phyloP scores from a whole-genome alignment of 2,888 invertebrate genomes.

The Caenorhabditis plicata region DNA sequence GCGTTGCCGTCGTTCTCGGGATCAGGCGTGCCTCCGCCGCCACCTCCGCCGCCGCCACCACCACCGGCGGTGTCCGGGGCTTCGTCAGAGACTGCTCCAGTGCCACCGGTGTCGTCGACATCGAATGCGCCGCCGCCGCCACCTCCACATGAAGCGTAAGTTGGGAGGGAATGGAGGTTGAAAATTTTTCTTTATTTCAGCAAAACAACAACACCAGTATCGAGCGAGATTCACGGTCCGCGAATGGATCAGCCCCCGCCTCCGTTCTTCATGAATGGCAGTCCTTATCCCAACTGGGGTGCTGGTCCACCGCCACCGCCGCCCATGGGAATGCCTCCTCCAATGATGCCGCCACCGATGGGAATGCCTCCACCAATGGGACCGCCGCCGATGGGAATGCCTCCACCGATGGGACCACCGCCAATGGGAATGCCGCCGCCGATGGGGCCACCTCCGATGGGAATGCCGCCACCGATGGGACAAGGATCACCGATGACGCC shows the following conservation, averaged over 20 bases:
- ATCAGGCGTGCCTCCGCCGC: neutral
- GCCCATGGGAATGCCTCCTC: no score
- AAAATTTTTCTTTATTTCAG: neutral
- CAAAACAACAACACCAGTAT: no score
- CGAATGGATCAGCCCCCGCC: no score
- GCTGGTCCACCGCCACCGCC: no score
- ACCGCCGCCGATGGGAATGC: neutral
- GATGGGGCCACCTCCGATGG: neutral
- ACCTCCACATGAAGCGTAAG: neutral
- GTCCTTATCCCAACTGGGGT: no score
- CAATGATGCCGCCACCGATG: neutral
- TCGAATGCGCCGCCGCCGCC: no score
- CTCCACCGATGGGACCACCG: neutral
- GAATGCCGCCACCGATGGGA: neutral
- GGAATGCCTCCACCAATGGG: neutral
- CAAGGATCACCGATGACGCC: no score
- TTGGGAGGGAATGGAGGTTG: neutral
- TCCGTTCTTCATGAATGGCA: no score
- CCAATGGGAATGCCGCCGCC: neutral
- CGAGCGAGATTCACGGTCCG: no score
- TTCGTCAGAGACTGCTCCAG: neutral
- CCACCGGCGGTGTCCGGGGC: neutral
- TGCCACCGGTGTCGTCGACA: neutral
- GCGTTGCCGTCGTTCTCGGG: no score
- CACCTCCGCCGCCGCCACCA: neutral